Percentiles rank a stretch among this genome's conserved stretches.
Evolutionary conservation across 2,888 invertebrate species (phyloP).

Genomic region (Campoletis raptor): DNA sequence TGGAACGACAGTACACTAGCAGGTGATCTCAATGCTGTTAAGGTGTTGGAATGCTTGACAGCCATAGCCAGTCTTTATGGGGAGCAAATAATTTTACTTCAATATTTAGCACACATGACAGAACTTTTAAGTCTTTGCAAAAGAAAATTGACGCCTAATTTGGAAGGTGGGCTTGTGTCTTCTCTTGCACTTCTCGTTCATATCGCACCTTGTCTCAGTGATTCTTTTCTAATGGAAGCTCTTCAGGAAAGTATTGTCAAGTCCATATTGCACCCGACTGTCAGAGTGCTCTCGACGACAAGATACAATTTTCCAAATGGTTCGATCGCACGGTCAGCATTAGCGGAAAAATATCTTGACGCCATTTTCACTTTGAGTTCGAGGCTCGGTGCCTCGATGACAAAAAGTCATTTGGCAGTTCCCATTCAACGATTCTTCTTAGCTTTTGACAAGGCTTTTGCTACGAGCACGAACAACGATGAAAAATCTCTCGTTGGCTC

Average conservation of each 20-base stretch:
- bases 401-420: slow-evolving; percentile 90
- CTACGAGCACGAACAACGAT: slow-evolving; percentile 69
- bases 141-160: slow-evolving; percentile 91
- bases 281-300: slow-evolving; percentile 92
- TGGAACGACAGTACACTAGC: slow-evolving; percentile 88
- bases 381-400: slow-evolving; percentile 92
- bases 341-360: slow-evolving; percentile 93
- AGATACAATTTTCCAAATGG: slow-evolving; percentile 94
- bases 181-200: slow-evolving; percentile 92
- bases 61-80: slow-evolving; percentile 96
- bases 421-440: slow-evolving; percentile 91
- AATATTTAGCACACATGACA: slow-evolving; percentile 95
- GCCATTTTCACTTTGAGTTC: slow-evolving; percentile 92
- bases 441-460: slow-evolving; percentile 91
- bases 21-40: slow-evolving; percentile 90
- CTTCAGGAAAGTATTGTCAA: slow-evolving; percentile 94
- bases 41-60: slow-evolving; percentile 96
- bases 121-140: slow-evolving; percentile 94
- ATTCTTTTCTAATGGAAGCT: slow-evolving; percentile 94
- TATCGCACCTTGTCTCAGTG: slow-evolving; percentile 92
- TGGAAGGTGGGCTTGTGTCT: slow-evolving; percentile 96
- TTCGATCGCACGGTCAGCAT: slow-evolving; percentile 89
- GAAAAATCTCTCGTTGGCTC: slow-evolving; percentile 37
- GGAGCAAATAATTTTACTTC: slow-evolving; percentile 94
- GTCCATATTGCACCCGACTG: slow-evolving; percentile 93